Evolutionary conservation across 2,113 vertebrate genomes (phyloP).

Genomic region (Ciconia maguari): DNA sequence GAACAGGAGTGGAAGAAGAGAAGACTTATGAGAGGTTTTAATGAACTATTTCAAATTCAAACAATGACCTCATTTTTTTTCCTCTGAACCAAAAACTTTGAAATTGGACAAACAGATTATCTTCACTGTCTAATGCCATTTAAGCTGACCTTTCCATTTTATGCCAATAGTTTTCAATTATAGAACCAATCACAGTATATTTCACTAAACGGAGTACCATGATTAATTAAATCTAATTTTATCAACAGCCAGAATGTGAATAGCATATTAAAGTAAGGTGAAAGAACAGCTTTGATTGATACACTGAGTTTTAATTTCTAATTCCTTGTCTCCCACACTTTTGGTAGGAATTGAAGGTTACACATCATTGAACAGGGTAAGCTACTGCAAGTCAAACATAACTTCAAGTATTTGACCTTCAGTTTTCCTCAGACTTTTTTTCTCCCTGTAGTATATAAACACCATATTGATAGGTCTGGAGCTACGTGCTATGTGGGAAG

Average conservation of each 20-base stretch:
- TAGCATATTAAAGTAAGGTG: constrained; percentile 21
- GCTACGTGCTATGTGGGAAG: background rate
- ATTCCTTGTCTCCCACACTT: background rate
- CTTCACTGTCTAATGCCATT: background rate
- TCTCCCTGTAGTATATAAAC: background rate
- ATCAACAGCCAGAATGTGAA: constrained; percentile 48
- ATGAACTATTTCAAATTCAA: constrained; percentile 1
- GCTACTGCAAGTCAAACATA: background rate
- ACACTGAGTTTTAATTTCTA: constrained; percentile 14
- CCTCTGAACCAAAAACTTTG: background rate
- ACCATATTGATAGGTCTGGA: background rate
- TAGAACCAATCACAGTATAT: constrained; percentile 13
- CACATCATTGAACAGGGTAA: background rate
- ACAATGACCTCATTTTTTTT: background rate
- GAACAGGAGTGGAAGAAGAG: background rate
- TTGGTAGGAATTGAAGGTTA: constrained; percentile 19
- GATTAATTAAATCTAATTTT: constrained; percentile 63
- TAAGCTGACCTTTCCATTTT: constrained; percentile 38
- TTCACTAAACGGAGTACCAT: constrained; percentile 26
- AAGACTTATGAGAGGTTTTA: background rate
- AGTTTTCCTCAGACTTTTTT: background rate
- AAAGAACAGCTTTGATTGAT: constrained; percentile 43
- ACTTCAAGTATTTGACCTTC: constrained; percentile 5
- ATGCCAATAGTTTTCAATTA: constrained; percentile 51
- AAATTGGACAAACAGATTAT: constrained; percentile 10